Evolutionary conservation across 2,113 vertebrate species (phyloP).

Genomic region (Spea bombifrons): DNA sequence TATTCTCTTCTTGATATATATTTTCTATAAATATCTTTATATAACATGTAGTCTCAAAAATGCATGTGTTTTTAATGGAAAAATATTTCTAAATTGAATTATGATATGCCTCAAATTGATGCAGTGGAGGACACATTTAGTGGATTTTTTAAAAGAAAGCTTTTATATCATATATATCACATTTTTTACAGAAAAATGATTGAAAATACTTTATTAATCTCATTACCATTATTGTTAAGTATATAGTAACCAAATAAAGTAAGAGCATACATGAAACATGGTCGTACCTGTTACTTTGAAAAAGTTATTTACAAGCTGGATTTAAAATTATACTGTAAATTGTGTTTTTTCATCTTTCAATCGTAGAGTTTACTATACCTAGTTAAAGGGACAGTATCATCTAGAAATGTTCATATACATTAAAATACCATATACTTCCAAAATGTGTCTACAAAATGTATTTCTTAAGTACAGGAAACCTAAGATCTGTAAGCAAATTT

Average conservation of each 20-base stretch:
- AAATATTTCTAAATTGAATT: background rate
- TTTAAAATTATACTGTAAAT: background rate
- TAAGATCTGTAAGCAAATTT: no score
- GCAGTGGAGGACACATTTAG: background rate
- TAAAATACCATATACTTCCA: background rate
- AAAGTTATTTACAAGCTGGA: background rate
- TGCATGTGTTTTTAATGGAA: background rate
- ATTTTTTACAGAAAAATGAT: background rate
- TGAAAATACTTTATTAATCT: background rate
- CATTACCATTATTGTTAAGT: no score
- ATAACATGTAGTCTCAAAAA: background rate
- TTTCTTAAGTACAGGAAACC: no score
- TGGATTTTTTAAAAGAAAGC: no score
- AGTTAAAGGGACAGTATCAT: slow-evolving; percentile 5
- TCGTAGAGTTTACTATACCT: background rate
- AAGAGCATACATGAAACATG: background rate
- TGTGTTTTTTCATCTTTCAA: no score
- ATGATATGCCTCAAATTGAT: background rate
- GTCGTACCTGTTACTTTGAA: background rate
- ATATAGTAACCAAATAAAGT: background rate
- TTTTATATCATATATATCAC: no score
- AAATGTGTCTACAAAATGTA: no score
- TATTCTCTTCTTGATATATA: background rate
- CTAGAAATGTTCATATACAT: background rate
- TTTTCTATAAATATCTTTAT: background rate